A percentile compares a stretch with the other conserved stretches of the same genome.
Evolutionary conservation across 2,888 invertebrate species (phyloP).

Genomic region (Himalopsyche anomala): DNA sequence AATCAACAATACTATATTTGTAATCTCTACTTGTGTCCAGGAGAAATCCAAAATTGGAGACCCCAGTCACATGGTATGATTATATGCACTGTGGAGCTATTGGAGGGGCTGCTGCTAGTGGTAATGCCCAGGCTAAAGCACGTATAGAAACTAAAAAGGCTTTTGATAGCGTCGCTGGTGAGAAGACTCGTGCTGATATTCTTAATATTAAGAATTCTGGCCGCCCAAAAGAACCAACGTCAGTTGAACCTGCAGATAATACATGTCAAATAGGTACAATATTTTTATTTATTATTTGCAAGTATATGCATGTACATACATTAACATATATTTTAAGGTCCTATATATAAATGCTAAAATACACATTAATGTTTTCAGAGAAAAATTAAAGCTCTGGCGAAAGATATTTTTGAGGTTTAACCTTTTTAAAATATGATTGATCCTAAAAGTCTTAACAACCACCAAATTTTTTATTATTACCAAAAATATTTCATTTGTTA

Average conservation of each 20-base stretch:
- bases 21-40: background rate
- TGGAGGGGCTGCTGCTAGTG: constrained; percentile 75
- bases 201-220: background rate
- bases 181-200: constrained; percentile 10
- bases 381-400: too few relatives aligned
- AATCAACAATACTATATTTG: background rate
- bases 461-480: too few relatives aligned
- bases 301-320: too few relatives aligned
- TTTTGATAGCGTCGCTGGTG: background rate
- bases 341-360: too few relatives aligned
- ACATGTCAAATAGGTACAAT: background rate
- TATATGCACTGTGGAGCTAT: constrained; percentile 96
- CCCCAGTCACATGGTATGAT: constrained; percentile 84
- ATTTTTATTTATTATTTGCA: too few relatives aligned
- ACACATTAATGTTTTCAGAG: too few relatives aligned
- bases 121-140: background rate
- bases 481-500: too few relatives aligned
- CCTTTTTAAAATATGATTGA: too few relatives aligned
- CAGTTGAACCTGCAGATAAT: background rate
- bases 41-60: background rate
- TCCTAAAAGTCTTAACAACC: too few relatives aligned
- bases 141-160: constrained; percentile 5
- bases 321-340: too few relatives aligned
- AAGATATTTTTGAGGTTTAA: too few relatives aligned
- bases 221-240: background rate